These are phyloP conservation scores for Fragum whitleyi DNA, from an alignment of 2,888 invertebrate species.

Conservation along the genomic window DNA sequence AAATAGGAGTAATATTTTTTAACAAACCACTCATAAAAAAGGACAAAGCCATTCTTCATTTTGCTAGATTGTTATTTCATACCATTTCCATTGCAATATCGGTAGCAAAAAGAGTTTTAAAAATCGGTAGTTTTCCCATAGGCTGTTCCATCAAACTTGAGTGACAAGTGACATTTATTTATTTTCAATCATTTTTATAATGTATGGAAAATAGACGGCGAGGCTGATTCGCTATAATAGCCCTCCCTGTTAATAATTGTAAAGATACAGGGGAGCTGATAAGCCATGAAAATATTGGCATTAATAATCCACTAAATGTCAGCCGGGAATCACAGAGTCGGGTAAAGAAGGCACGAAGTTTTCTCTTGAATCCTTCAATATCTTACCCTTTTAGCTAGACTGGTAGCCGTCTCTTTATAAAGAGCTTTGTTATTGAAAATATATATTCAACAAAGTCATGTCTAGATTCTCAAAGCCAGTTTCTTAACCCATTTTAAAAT, in stretches of 20 bases:
- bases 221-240: background rate
- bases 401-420: too few species aligned
- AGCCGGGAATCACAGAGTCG: background rate
- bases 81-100: background rate
- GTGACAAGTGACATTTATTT: constrained; percentile 57
- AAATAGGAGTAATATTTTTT: too few species aligned
- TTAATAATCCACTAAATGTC: constrained; percentile 30
- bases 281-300: constrained; percentile 25
- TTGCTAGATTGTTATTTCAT: background rate
- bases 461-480: too few species aligned
- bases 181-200: constrained; percentile 50
- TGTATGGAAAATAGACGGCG: constrained; percentile 28
- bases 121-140: constrained; percentile 14
- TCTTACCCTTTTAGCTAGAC: too few species aligned
- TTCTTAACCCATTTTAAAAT: too few species aligned
- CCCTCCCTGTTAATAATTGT: constrained; percentile 26
- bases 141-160: constrained; percentile 10
- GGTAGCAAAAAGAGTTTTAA: background rate
- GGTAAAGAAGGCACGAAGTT: constrained; percentile 35
- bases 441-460: too few species aligned
- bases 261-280: constrained; percentile 22
- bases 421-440: too few species aligned
- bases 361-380: background rate
- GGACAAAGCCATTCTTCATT: too few species aligned
- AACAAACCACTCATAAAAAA: too few species aligned